Conservation (phyloP, 2,888 invertebrate species). For the Orchesellides sinensis region DNA sequence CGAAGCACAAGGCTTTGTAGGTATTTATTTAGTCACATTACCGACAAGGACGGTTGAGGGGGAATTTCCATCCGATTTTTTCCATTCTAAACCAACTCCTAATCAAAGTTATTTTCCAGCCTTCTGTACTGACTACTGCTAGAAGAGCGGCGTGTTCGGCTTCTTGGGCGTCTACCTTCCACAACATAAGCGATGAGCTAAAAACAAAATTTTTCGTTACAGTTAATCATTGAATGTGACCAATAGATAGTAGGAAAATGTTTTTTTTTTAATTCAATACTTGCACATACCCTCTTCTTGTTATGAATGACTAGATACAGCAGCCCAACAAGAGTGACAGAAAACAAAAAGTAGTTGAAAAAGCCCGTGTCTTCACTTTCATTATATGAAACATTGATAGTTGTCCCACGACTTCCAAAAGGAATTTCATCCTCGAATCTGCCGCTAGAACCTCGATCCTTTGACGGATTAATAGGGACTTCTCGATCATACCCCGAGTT, state of each 20-base stretch:
- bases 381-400: slow-evolving; percentile 59
- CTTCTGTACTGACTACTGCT: slow-evolving; percentile 67
- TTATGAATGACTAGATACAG: slow-evolving; percentile 71
- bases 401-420: slow-evolving; percentile 39
- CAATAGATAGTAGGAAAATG: not conserved
- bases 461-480: not conserved
- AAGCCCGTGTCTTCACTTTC: slow-evolving; percentile 67
- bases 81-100: not conserved
- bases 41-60: too few species aligned
- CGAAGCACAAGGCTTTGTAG: too few species aligned
- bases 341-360: slow-evolving; percentile 71
- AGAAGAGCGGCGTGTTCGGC: slow-evolving; percentile 62
- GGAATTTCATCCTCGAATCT: not conserved
- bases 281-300: slow-evolving; percentile 68
- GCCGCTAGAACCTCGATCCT: not conserved
- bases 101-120: slow-evolving; percentile 73
- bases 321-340: slow-evolving; percentile 65
- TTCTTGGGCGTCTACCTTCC: slow-evolving; percentile 69
- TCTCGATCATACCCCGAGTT: not conserved
- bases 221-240: too few species aligned
- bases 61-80: too few species aligned
- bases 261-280: not conserved
- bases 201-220: too few species aligned
- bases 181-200: slow-evolving; percentile 73
- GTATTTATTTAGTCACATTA: too few species aligned